Conservation (phyloP, 2,888 invertebrate species). For the Perizoma flavofasciatum region DNA sequence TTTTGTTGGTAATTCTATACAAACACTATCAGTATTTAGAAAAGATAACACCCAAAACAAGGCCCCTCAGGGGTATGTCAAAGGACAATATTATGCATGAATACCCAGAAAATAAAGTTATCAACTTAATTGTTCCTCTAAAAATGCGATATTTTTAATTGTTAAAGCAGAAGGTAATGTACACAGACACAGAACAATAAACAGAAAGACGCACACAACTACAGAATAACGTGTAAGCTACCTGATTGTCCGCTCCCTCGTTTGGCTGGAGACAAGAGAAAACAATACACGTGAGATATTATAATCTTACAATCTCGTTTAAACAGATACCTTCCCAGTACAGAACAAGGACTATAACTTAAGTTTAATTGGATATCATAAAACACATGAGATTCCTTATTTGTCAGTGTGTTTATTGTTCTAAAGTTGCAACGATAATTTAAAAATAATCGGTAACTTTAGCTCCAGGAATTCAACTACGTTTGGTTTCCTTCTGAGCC, state of each 20-base stretch:
- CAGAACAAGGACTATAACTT: conserved; percentile 16
- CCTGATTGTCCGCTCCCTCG: conserved; percentile 81
- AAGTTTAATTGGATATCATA: conserved; percentile 24
- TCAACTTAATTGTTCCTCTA: too few relatives aligned
- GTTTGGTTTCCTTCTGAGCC: too few relatives aligned
- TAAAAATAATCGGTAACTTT: background rate
- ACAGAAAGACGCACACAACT: conserved; percentile 21
- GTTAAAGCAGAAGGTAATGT: conserved; percentile 2
- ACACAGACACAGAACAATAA: conserved; percentile 16
- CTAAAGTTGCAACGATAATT: background rate
- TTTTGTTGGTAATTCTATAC: too few relatives aligned
- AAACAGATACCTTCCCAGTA: conserved; percentile 20
- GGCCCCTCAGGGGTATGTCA: background rate
- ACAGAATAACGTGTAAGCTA: conserved; percentile 45
- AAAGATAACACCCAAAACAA: conserved; percentile 5
- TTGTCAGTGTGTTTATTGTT: conserved; percentile 3
- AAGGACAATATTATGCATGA: conserved; percentile 4
- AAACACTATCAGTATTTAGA: conserved; percentile 3
- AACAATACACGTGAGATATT: conserved; percentile 55
- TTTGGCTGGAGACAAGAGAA: conserved; percentile 78
- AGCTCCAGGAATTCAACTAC: too few relatives aligned
- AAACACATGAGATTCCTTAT: conserved; percentile 9
- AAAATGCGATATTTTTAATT: too few relatives aligned
- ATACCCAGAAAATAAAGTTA: conserved; percentile 3
- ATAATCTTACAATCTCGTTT: conserved; percentile 35